Percentiles rank a stretch among this genome's conserved stretches.
Evolutionary conservation across 2,888 invertebrate species (phyloP).

Genomic region (Hedychridium roseum): DNA sequence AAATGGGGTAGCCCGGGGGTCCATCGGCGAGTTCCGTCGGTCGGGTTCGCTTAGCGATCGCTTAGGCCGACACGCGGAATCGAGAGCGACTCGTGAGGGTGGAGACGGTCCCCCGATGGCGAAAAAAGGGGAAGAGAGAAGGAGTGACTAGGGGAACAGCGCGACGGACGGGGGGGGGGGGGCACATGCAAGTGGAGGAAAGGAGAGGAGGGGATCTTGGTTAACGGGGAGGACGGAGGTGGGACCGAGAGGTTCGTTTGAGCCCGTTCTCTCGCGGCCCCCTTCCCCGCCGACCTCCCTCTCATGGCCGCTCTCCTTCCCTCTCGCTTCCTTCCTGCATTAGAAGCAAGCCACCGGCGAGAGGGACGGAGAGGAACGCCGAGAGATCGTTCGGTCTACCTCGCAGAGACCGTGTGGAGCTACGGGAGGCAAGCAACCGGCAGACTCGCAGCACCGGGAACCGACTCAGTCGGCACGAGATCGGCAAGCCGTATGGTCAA

Average conservation of each 20-base stretch:
- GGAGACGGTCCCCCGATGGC: slow-evolving; percentile 28
- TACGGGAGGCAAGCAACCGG: slow-evolving; percentile 51
- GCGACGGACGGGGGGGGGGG: slow-evolving; percentile 13
- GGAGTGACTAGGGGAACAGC: too few species aligned
- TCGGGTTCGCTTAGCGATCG: too few species aligned
- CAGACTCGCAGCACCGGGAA: slow-evolving; percentile 50
- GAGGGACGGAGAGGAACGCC: slow-evolving; percentile 23
- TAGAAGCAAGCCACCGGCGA: slow-evolving; percentile 10
- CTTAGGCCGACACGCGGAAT: too few species aligned
- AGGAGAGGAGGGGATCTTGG: slow-evolving; percentile 26
- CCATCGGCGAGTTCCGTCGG: too few species aligned
- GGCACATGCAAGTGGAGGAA: slow-evolving; percentile 20
- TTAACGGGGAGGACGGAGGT: slow-evolving; percentile 27
- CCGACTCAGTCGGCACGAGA: slow-evolving; percentile 63
- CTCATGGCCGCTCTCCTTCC: too few species aligned
- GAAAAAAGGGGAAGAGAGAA: too few species aligned
- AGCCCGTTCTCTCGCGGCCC: too few species aligned
- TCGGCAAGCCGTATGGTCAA: slow-evolving; percentile 63
- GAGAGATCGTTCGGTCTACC: slow-evolving; percentile 48
- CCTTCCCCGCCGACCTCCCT: too few species aligned
- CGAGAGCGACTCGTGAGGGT: slow-evolving; percentile 28
- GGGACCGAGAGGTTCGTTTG: slow-evolving; percentile 31
- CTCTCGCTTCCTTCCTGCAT: too few species aligned
- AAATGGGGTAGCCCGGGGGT: slow-evolving; percentile 52
- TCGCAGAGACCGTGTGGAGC: slow-evolving; percentile 23